Evolutionary conservation across 1,140 invertebrate species (phyloP), one percentile per base, ranked within the genome.

Genomic region (Drosophila lacertosa): DNA sequence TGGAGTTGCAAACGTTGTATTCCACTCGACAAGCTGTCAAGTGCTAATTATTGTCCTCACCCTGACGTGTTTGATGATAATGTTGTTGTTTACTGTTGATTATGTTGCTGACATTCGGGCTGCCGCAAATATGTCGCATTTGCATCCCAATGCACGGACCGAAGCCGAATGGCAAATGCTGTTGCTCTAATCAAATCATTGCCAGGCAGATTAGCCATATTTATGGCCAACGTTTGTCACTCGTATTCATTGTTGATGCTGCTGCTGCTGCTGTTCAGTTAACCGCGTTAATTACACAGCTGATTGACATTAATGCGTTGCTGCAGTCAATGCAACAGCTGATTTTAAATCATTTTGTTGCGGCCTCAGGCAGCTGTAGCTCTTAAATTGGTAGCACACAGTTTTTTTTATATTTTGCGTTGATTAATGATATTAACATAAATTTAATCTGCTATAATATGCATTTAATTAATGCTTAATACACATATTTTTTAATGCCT

Each of bases 151-250:
- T 29, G 44, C 59, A 63, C 26, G 22, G 11, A 9, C 22, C 33
- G 62, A 32, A 57, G 10, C 22, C n/a, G 18, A 65, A n/a, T 6
- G 35, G 16, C 7, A 18, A 54, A 45, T 80, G 48, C 10, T 10
- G 15, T 10, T 42, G 59, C 66, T 71, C 65, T 84, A 84, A 84
- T 84, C 81, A 77, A 84, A 86, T 86, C 81, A 81, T 67, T 84
- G 82, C 81, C 81, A 71, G 63, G 58, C 73, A 71, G 77, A 86
- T 86, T 86, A 86, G 80, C 81, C 64, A 77, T 76, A 84, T 84
- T 86, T 76, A 84, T 84, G 76, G 60, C 35, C 62, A 60, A 42
- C 55, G 72, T 69, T 65, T 66, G 76, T 73, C 67, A 80, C 71
- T 67, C 15, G 20, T 0, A 51, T 29, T 16, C 50, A 45, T 55